These are phyloP conservation scores for Ophion slaviceki DNA, from an alignment of 2,888 invertebrate genomes.

Conservation along the genomic window DNA sequence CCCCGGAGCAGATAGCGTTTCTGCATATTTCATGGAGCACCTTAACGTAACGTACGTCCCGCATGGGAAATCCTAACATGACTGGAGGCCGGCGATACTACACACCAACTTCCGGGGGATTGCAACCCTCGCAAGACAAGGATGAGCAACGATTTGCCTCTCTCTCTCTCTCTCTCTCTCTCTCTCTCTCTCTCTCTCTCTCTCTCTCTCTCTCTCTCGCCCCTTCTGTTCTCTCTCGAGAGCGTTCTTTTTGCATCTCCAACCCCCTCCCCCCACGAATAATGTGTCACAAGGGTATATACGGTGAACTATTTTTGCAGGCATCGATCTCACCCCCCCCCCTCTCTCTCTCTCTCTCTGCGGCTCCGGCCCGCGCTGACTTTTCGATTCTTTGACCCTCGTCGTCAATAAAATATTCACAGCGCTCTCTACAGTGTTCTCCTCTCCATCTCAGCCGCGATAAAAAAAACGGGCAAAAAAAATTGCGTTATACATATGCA, in stretches of 20 bases:
- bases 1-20: conserved; percentile 75
- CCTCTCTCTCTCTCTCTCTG: conserved; percentile 6
- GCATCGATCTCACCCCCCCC: conserved; percentile 61
- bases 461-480: background rate
- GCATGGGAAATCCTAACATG: conserved; percentile 81
- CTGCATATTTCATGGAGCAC: conserved; percentile 80
- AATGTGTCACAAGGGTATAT: conserved; percentile 66
- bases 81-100: conserved; percentile 54
- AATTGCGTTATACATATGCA: conserved; percentile 9
- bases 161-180: conserved; percentile 55
- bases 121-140: conserved; percentile 49
- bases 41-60: conserved; percentile 78
- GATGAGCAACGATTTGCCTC: conserved; percentile 50
- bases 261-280: conserved; percentile 24
- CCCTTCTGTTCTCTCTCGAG: conserved; percentile 21
- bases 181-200: conserved; percentile 33
- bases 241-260: conserved; percentile 57
- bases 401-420: conserved; percentile 51
- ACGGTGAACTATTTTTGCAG: conserved; percentile 66
- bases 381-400: conserved; percentile 38
- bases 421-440: conserved; percentile 24
- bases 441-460: background rate
- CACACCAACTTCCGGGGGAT: conserved; percentile 69
- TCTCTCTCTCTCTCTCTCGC: conserved; percentile 17
- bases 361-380: background rate